phyloP scores from a whole-genome alignment of 2,888 invertebrate species.

The Cerastis rubricosa region DNA sequence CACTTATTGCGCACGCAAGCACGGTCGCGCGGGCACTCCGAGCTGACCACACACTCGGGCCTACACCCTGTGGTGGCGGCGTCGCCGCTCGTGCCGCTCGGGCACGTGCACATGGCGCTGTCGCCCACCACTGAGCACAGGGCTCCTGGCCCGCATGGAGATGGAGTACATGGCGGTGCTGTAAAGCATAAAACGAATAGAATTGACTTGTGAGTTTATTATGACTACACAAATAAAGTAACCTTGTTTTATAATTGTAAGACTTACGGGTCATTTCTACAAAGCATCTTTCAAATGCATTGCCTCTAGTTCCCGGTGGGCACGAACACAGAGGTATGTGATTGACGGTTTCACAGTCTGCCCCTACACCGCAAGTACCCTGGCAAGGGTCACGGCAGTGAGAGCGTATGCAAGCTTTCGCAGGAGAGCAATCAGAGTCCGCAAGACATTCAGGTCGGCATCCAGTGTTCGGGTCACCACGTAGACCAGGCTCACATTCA shows the following conservation, averaged over 20 bases:
- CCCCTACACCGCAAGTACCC: constrained; percentile 95
- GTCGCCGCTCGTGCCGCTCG: constrained; percentile 94
- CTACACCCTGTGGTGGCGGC: constrained; percentile 94
- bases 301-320: constrained; percentile 93
- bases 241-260: background rate
- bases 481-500: constrained; percentile 93
- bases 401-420: constrained; percentile 95
- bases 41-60: constrained; percentile 95
- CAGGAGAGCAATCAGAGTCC: constrained; percentile 96
- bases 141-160: constrained; percentile 95
- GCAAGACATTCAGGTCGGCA: constrained; percentile 96
- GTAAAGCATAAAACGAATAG: constrained; percentile 63
- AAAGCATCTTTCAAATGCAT: constrained; percentile 93
- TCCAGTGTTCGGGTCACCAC: constrained; percentile 94
- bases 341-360: constrained; percentile 94
- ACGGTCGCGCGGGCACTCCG: constrained; percentile 94
- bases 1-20: constrained; percentile 95
- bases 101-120: constrained; percentile 94
- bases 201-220: background rate
- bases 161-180: constrained; percentile 93
- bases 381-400: constrained; percentile 96
- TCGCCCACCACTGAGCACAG: constrained; percentile 90
- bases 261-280: constrained; percentile 80
- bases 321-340: constrained; percentile 93
- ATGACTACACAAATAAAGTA: constrained; percentile 1